Base-by-base conservation (phyloP, 2,113 vertebrate genomes). In the Oenanthe oenanthe region DNA sequence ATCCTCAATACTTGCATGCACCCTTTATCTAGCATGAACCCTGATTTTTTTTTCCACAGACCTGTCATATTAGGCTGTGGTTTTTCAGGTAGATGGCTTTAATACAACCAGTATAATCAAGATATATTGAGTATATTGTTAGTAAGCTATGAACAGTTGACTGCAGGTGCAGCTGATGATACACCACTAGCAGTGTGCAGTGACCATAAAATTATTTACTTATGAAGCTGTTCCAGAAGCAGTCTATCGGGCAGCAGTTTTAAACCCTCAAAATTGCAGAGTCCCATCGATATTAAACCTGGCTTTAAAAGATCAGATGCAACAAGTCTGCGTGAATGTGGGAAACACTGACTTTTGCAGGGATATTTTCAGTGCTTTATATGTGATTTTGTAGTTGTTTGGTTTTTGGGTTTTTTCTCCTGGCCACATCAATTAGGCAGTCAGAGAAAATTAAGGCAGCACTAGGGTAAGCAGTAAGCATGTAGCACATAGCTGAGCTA, bases 141-240 rank as follows among this genome's bases (percentile, higher is more conserved):
- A 74, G 72, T 53, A 60, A 75, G 5, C 42, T 53, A 15, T 31
- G 70, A 78, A 48, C 57, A 40, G 15, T 12, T 81, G 53, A 61
- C 34, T 75, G 51, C 17, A 70, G 66, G 5, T 72, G 53, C 66
- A 93, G 45, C 12, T 57, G 28, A 57, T 65, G 48, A 68, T 42
- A 56, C 14, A 48, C 32, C 68, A 56, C 47, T 29, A 67, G 12
- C 16, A 2, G 10, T 34, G 54, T 48, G 51, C 79, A 83, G 31
- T 72, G 62, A 50, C 71, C 38, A 19, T 63, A 90, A 86, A 76
- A 70, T 75, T 61, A 75, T 80, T 94, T 77, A 28, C 14, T 92
- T 83, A 22, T 6, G 47, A 83, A 83, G 19, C 9, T 5, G 18
- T 70, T 89, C 51, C 82, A 60, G 68, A 73, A 80, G 4, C 7